Evolutionary conservation across 1,140 invertebrate genomes (phyloP).

Genomic region (Leptinotarsa undecemlineata): DNA sequence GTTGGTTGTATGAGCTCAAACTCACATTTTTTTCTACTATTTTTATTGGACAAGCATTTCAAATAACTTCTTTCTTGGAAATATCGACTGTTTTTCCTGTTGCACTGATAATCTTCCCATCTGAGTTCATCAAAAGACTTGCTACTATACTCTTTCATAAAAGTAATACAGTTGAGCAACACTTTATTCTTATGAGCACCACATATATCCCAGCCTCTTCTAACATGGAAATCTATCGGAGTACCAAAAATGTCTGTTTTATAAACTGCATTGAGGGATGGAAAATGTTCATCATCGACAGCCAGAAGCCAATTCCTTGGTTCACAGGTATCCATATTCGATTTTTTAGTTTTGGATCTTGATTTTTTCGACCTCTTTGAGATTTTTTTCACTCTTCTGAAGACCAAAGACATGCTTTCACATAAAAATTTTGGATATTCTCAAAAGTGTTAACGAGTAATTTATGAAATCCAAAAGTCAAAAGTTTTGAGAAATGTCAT

Average conservation of each 20-base stretch:
- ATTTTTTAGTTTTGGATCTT: constrained; percentile 3
- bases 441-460: not conserved
- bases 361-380: constrained; percentile 9
- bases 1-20: not conserved
- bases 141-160: constrained; percentile 95
- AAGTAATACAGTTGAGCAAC: constrained; percentile 91
- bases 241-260: constrained; percentile 19
- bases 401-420: constrained; percentile 17
- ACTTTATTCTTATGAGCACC: constrained; percentile 73
- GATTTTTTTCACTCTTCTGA: constrained; percentile 17
- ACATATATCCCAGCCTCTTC: not conserved
- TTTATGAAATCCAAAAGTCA: not conserved
- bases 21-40: not conserved
- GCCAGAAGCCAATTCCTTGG: not conserved
- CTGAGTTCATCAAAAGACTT: constrained; percentile 94
- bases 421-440: not conserved
- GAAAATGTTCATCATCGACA: constrained; percentile 10
- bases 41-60: not conserved
- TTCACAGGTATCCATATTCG: not conserved
- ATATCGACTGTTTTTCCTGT: constrained; percentile 72
- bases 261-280: constrained; percentile 18
- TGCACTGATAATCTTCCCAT: constrained; percentile 88
- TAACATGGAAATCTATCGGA: constrained; percentile 9
- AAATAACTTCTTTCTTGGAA: constrained; percentile 23
- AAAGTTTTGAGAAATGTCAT: not conserved